Conservation (phyloP, 2,113 vertebrate genomes). For the Megaptera novaeangliae region DNA sequence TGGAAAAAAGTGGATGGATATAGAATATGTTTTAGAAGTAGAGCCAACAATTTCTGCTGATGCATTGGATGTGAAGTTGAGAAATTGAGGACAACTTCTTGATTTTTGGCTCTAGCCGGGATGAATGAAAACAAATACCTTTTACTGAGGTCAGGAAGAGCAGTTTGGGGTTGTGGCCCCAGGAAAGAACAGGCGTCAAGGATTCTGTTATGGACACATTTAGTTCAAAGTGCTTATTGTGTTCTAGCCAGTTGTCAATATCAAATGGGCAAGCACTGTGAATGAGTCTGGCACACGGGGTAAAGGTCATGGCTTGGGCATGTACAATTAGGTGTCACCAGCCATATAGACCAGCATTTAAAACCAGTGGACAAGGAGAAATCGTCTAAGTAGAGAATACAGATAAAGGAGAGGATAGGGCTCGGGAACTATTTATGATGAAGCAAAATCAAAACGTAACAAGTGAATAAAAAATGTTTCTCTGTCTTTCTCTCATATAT, state of each 20-base stretch:
- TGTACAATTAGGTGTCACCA: background rate
- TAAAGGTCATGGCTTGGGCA: background rate
- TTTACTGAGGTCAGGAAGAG: background rate
- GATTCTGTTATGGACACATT: background rate
- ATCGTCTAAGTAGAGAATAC: background rate
- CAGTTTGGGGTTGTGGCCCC: background rate
- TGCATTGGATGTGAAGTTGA: background rate
- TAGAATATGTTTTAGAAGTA: background rate
- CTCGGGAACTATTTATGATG: background rate
- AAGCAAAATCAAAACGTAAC: background rate
- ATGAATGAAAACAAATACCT: background rate
- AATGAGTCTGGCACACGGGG: no score
- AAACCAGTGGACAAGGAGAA: background rate
- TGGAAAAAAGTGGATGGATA: background rate
- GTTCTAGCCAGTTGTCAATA: background rate
- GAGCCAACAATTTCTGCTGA: background rate
- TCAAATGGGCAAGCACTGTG: background rate
- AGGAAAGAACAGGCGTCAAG: background rate
- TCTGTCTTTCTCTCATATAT: background rate
- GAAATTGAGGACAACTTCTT: background rate
- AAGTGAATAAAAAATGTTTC: background rate
- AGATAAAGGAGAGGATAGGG: background rate
- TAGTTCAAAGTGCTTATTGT: background rate
- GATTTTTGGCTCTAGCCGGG: background rate
- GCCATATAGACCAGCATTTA: background rate